Conservation (phyloP, 2,888 invertebrate species). For the Sinhomidia bicolor region DNA sequence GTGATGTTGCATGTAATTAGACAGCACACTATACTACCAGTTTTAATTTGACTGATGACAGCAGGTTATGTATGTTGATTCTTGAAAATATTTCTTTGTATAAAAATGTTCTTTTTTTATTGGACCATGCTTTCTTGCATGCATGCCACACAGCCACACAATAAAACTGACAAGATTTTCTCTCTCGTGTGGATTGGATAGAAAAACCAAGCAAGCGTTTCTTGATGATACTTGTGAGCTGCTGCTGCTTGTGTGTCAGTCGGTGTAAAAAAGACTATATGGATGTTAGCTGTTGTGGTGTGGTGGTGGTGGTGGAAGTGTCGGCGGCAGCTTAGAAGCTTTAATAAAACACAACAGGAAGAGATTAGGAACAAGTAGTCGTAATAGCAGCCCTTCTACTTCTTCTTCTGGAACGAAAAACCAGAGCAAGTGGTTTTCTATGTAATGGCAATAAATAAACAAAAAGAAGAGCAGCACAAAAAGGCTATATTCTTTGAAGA, state of each 20-base stretch:
- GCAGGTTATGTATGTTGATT: constrained; percentile 4
- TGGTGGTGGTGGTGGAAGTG: constrained; percentile 5
- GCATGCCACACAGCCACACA: constrained; percentile 47
- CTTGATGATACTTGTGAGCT: constrained; percentile 35
- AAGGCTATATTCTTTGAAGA: background rate
- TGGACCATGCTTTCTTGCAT: constrained; percentile 39
- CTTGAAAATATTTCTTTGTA: constrained; percentile 1
- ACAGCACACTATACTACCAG: constrained; percentile 11
- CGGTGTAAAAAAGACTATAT: constrained; percentile 46
- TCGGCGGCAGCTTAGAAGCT: constrained; percentile 22
- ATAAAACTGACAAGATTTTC: constrained; percentile 48
- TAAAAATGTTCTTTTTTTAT: constrained; percentile 36
- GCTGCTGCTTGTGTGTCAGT: constrained; percentile 31
- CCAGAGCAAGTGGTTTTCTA: constrained; percentile 71
- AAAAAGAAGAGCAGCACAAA: background rate
- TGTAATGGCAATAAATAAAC: constrained; percentile 54
- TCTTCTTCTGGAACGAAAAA: constrained; percentile 41
- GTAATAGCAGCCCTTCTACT: background rate
- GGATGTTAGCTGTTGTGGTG: background rate
- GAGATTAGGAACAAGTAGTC: constrained; percentile 65
- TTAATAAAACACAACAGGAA: constrained; percentile 68
- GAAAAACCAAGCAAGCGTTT: constrained; percentile 7
- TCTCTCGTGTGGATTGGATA: constrained; percentile 26
- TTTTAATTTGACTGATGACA: constrained; percentile 32
- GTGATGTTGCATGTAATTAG: constrained; percentile 26